These are phyloP conservation scores for Galemys pyrenaicus DNA, from an alignment of 2,113 vertebrate genomes.

Conservation along the genomic window DNA sequence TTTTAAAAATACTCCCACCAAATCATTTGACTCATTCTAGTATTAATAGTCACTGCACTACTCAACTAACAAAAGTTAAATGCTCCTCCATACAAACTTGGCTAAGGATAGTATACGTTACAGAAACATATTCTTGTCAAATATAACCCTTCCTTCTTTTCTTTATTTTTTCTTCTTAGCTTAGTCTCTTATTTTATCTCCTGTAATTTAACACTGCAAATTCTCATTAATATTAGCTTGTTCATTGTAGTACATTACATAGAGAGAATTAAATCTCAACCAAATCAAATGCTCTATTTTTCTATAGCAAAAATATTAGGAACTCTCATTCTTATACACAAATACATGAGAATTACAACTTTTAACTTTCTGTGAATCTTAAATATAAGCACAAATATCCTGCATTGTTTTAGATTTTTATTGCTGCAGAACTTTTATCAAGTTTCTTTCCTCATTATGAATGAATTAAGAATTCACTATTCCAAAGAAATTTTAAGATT, in stretches of 20 bases:
- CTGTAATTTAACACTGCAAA: neutral
- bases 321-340: neutral
- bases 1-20: neutral
- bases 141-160: neutral
- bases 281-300: neutral
- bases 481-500: slow-evolving; percentile 42
- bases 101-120: neutral
- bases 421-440: neutral
- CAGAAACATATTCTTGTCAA: neutral
- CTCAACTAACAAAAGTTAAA: neutral
- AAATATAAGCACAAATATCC: neutral
- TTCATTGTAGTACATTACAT: neutral
- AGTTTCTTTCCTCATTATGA: neutral
- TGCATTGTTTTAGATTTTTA: neutral
- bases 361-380: neutral
- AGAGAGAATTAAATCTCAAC: neutral
- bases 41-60: neutral
- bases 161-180: neutral
- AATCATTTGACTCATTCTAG: neutral
- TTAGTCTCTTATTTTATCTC: neutral
- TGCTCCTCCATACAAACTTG: neutral
- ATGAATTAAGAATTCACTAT: slow-evolving; percentile 62
- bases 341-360: too few species aligned
- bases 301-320: neutral
- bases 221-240: neutral